phyloP scores from a whole-genome alignment of 2,113 vertebrate species.

The Tachycineta bicolor region DNA sequence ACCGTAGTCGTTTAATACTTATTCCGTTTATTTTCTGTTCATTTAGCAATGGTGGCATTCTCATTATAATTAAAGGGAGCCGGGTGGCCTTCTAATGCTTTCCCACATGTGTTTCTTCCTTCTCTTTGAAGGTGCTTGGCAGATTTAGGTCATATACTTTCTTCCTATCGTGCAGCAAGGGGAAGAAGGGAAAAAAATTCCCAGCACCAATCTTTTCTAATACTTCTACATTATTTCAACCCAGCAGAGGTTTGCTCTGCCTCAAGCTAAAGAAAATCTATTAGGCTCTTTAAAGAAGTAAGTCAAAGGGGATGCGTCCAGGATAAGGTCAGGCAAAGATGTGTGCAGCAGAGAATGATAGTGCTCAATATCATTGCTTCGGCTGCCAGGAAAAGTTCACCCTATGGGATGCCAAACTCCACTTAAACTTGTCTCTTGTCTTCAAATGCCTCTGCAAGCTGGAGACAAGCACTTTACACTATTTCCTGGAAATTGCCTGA shows the following conservation, averaged over 20 bases:
- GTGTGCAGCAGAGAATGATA: constrained; percentile 18
- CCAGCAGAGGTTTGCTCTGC: constrained; percentile 71
- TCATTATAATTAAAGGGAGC: constrained; percentile 68
- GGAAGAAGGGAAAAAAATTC: constrained; percentile 67
- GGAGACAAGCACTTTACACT: background rate
- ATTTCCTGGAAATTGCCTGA: background rate
- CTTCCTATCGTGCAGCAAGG: constrained; percentile 41
- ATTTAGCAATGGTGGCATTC: constrained; percentile 60
- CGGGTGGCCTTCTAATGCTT: constrained; percentile 35
- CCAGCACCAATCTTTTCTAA: constrained; percentile 70
- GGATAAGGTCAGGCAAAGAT: constrained; percentile 63
- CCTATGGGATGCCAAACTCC: background rate
- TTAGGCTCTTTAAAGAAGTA: constrained; percentile 61
- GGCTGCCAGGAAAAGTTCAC: constrained; percentile 43
- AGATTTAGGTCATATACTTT: constrained; percentile 74
- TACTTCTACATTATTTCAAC: constrained; percentile 72
- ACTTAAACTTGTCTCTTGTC: constrained; percentile 18
- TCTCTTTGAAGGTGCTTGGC: constrained; percentile 68
- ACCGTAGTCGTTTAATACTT: constrained; percentile 60
- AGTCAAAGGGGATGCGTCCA: constrained; percentile 47
- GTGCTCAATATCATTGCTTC: constrained; percentile 26
- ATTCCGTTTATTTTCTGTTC: constrained; percentile 67
- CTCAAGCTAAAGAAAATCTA: constrained; percentile 72
- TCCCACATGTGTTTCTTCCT: constrained; percentile 46
- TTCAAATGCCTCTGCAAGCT: background rate